These are phyloP conservation scores for Pygoscelis adeliae DNA, from an alignment of 2,113 vertebrate species.

Conservation along the genomic window DNA sequence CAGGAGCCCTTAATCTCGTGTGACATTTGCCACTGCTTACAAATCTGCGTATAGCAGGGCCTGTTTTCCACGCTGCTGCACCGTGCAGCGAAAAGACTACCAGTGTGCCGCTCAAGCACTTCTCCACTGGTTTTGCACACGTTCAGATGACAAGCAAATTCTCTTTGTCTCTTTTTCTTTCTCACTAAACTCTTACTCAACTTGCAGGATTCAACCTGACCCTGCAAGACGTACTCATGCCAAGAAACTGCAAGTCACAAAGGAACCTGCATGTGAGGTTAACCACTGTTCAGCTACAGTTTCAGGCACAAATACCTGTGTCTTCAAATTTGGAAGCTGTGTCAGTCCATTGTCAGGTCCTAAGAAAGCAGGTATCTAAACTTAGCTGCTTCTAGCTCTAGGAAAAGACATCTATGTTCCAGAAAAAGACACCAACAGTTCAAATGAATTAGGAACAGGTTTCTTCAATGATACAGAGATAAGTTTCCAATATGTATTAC, in stretches of 20 bases:
- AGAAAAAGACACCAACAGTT: background rate
- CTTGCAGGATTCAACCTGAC: background rate
- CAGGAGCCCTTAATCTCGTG: slow-evolving; percentile 1
- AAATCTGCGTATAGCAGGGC: background rate
- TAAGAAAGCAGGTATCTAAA: background rate
- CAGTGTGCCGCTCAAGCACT: background rate
- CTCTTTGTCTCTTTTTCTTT: background rate
- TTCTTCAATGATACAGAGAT: background rate
- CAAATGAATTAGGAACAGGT: background rate
- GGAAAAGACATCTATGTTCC: background rate
- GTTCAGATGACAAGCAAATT: background rate
- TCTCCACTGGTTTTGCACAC: background rate
- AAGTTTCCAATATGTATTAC: background rate
- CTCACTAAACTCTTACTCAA: background rate
- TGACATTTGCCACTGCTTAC: slow-evolving; percentile 19
- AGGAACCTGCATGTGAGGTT: background rate
- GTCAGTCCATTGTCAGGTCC: background rate
- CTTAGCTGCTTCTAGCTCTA: background rate
- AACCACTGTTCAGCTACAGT: background rate
- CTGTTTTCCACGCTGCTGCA: slow-evolving; percentile 29
- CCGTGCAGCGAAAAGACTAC: background rate
- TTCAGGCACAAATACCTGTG: background rate
- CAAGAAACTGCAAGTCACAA: background rate
- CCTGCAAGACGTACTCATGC: background rate
- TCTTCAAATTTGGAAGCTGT: background rate